These are phyloP conservation scores for Bucco capensis DNA, from an alignment of 2,113 vertebrate genomes.

Conservation along the genomic window DNA sequence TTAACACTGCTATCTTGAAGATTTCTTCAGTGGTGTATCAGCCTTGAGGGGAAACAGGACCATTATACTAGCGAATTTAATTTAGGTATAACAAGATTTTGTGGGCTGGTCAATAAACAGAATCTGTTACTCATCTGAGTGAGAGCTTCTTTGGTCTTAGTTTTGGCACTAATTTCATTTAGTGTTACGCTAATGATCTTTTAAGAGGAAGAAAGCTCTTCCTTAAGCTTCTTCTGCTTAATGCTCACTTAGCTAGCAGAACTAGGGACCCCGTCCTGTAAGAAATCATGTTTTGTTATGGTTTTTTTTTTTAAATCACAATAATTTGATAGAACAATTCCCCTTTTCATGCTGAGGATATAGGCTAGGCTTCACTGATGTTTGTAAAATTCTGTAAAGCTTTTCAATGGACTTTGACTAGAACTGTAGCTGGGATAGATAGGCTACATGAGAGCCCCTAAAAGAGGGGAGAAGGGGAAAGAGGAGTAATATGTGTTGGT, in stretches of 20 bases:
- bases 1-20: background rate
- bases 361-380: background rate
- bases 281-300: background rate
- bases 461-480: background rate
- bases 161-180: constrained; percentile 11
- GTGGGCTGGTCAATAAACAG: background rate
- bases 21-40: background rate
- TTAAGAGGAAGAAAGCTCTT: background rate
- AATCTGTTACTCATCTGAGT: background rate
- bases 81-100: background rate
- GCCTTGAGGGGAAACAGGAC: background rate
- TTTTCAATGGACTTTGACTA: background rate
- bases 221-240: background rate
- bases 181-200: background rate
- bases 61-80: background rate
- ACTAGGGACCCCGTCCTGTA: background rate
- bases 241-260: background rate
- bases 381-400: background rate
- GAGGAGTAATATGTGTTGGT: rapidly evolving
- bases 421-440: background rate
- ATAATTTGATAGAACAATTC: background rate
- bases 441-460: background rate
- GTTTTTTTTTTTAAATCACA: background rate
- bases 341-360: background rate
- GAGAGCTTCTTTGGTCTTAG: background rate